These are phyloP conservation scores for Hippocampus kuda DNA, from an alignment of 2,797 vertebrate species.

Conservation along the genomic window DNA sequence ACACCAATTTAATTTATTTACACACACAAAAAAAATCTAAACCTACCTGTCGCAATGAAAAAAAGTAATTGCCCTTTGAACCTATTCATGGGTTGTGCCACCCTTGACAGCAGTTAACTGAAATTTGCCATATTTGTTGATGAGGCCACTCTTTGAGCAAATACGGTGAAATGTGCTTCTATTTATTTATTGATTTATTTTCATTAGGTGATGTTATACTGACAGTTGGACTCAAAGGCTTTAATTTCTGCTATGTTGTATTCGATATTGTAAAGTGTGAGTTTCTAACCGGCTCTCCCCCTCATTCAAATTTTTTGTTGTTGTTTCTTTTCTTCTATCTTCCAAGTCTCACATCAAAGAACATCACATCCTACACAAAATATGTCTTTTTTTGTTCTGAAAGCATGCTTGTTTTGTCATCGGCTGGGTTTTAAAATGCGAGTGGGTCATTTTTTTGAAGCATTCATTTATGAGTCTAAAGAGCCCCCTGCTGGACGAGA, in stretches of 20 bases:
- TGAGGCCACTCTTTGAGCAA: neutral
- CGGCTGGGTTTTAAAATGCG: neutral
- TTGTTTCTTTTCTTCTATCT: neutral
- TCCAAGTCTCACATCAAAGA: slow-evolving; percentile 21
- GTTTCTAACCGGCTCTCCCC: neutral
- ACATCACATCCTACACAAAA: slow-evolving; percentile 1
- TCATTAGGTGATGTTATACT: neutral
- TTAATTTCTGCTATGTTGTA: neutral
- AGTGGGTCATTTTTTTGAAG: slow-evolving; percentile 15
- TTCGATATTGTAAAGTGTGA: neutral
- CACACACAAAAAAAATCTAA: too few species aligned
- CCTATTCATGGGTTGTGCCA: too few species aligned
- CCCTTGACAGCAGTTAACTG: too few species aligned
- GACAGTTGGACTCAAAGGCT: neutral
- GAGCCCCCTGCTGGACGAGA: slow-evolving; percentile 59
- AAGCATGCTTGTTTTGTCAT: slow-evolving; percentile 21
- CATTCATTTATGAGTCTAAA: slow-evolving; percentile 58
- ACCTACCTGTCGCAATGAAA: too few species aligned
- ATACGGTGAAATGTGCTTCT: too few species aligned
- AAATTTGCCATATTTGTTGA: neutral
- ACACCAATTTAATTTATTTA: too few species aligned
- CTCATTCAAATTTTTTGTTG: neutral
- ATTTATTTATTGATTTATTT: neutral
- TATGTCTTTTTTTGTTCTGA: slow-evolving; percentile 10
- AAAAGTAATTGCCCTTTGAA: too few species aligned